Base-by-base conservation (phyloP, 2,888 invertebrate species). In the Oasisia sp. region DNA sequence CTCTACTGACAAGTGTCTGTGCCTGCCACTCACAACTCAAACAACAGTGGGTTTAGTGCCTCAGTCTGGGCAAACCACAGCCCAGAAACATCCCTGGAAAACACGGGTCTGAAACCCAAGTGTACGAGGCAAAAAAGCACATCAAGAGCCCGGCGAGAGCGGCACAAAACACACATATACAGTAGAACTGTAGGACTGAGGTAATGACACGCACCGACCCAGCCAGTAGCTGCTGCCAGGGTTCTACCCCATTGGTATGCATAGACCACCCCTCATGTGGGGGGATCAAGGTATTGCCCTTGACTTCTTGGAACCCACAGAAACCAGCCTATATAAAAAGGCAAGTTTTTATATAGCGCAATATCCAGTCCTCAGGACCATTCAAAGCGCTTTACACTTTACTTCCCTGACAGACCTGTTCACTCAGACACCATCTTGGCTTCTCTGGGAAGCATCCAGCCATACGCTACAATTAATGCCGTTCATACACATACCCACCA, bases 81-180 rank as follows among this genome's bases (percentile, higher is more conserved):
- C 19, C 27, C 74, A 74, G 27, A 0, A 74, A 74, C 74, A 0
- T 7, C 19, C 74, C 74, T 27, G n/a, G 74, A n/a, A 74, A 74
- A 74, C 74, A n/a, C 27, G 74, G 74, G 74, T n/a, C 74, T 74
- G 74, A 74, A 74, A 74, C 74, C 74, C 74, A 74, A 14, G 74
- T 74, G 7, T n/a, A 27, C 7, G 27, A 74, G n/a, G 19, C n/a
- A 74, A 74, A 74, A 74, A 74, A 74, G n/a, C 4, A 5, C 74
- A 74, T 5, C 27, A 74, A 74, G 19, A 74, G 74, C 74, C 74
- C 4, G 74, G 27, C 27, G 74, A 5, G 27, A 74, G 4, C 4
- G 1, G 38, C 4, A 19, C 1, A 27, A 3, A 74, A 74, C 27
- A 58, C 58, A 58, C 19, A 74, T 74, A 74, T 74, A 74, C n/a